Conservation (phyloP, 2,888 invertebrate genomes). For the Lottia scabra region DNA sequence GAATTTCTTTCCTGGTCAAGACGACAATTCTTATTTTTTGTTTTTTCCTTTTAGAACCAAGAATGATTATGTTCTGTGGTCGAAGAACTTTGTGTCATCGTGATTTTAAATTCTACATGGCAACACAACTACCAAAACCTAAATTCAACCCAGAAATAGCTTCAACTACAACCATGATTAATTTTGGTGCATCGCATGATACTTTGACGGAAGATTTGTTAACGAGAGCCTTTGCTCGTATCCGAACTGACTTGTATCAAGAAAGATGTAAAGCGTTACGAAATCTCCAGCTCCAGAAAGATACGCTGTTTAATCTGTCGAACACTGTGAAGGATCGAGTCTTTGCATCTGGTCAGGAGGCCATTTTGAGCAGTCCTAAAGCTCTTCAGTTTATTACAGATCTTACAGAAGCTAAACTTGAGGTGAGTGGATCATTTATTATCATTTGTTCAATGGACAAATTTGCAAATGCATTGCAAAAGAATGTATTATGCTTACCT, state of each 20-base stretch:
- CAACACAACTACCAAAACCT: conserved; percentile 58
- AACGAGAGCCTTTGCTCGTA: conserved; percentile 60
- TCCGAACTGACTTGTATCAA: conserved; percentile 60
- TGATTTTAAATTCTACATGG: conserved; percentile 62
- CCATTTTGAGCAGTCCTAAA: conserved; percentile 53
- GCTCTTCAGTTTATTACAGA: conserved; percentile 57
- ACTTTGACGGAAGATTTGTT: conserved; percentile 64
- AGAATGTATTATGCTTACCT: too few species aligned
- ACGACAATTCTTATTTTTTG: too few species aligned
- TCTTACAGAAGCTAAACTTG: conserved; percentile 56
- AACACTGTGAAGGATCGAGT: conserved; percentile 52
- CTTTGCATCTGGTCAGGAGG: conserved; percentile 47
- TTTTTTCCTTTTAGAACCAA: conserved; percentile 46
- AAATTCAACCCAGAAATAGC: conserved; percentile 60
- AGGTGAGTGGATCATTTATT: conserved; percentile 42
- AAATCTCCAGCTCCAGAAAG: conserved; percentile 52
- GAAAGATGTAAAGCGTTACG: conserved; percentile 58
- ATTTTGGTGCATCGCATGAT: conserved; percentile 64
- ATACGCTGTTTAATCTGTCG: conserved; percentile 49
- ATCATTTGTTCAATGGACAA: background rate
- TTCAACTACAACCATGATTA: conserved; percentile 61
- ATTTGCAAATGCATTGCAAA: too few species aligned
- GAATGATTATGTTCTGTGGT: conserved; percentile 65
- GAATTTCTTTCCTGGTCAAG: background rate
- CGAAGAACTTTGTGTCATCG: conserved; percentile 65